Percentiles rank a stretch among this genome's conserved stretches.
These are phyloP conservation scores for Larimichthys crocea DNA, from an alignment of 2,113 vertebrate genomes.

Conservation along the genomic window DNA sequence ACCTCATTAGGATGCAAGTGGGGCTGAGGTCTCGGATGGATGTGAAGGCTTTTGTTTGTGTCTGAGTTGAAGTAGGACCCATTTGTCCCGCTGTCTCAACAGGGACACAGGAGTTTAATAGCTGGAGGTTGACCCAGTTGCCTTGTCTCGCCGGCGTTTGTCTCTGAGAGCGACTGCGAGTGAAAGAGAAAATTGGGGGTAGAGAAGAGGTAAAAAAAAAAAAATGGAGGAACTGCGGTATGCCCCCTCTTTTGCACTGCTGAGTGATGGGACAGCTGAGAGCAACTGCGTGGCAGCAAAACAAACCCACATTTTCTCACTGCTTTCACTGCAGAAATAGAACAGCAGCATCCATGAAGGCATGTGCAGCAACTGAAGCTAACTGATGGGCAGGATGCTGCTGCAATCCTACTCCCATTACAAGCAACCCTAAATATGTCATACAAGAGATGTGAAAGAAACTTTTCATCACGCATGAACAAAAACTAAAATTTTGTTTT, in stretches of 20 bases:
- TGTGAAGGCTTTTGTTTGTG: conserved; percentile 61
- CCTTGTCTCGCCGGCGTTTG: conserved; percentile 41
- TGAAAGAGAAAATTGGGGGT: conserved; percentile 43
- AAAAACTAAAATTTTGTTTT: background rate
- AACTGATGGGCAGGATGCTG: conserved; percentile 8
- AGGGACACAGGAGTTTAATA: conserved; percentile 49
- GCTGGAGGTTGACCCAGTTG: conserved; percentile 73
- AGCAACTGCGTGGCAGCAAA: conserved; percentile 44
- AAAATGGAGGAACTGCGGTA: conserved; percentile 41
- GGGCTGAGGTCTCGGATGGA: conserved; percentile 50
- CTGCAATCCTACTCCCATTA: conserved; percentile 11
- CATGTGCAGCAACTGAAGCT: conserved; percentile 48
- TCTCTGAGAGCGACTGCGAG: conserved; percentile 36
- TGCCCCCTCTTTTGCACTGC: conserved; percentile 45
- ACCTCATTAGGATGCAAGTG: conserved; percentile 69
- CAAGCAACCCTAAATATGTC: background rate
- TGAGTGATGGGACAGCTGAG: conserved; percentile 74
- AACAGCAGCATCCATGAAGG: conserved; percentile 53
- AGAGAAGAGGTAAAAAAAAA: background rate
- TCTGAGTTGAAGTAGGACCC: conserved; percentile 49
- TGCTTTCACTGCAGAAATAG: conserved; percentile 61
- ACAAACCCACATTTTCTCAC: conserved; percentile 64
- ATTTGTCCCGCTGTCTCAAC: conserved; percentile 65
- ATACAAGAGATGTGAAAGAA: background rate
- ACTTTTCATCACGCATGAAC: background rate